Evolutionary conservation across 2,888 invertebrate species (phyloP).

Genomic region (Diploptera punctata): DNA sequence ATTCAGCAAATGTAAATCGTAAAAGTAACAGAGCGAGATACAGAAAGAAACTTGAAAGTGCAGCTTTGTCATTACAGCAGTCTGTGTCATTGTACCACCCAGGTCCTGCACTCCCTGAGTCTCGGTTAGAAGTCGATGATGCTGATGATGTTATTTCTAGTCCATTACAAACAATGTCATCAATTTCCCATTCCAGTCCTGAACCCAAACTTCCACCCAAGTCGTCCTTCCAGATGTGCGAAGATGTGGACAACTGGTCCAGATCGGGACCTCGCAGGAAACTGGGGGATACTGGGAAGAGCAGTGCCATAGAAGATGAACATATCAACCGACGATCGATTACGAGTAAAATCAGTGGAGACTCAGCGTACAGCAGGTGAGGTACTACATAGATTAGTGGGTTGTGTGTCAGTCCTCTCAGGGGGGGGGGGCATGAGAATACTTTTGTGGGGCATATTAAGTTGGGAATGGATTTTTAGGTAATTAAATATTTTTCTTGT

Average conservation of each 20-base stretch:
- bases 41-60: conserved; percentile 39
- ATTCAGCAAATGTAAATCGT: conserved; percentile 34
- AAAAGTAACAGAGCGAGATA: conserved; percentile 4
- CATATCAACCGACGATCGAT: conserved; percentile 40
- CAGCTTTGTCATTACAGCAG: conserved; percentile 35
- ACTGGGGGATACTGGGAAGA: neutral
- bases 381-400: too few relatives aligned
- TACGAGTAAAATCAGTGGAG: conserved; percentile 59
- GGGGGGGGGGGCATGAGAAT: too few relatives aligned
- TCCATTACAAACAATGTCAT: conserved; percentile 17
- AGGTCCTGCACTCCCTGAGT: neutral
- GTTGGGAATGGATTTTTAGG: too few relatives aligned
- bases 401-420: too few relatives aligned
- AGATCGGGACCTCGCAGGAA: neutral
- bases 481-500: too few relatives aligned
- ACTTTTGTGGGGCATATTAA: too few relatives aligned
- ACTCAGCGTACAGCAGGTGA: conserved; percentile 89
- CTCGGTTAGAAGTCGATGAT: conserved; percentile 5
- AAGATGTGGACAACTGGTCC: neutral
- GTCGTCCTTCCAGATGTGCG: neutral
- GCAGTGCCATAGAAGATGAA: neutral
- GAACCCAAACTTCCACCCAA: conserved; percentile 18
- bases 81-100: conserved; percentile 39
- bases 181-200: conserved; percentile 32
- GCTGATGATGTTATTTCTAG: conserved; percentile 28